Conservation (phyloP, 2,113 vertebrate genomes). For the Laticauda colubrina region DNA sequence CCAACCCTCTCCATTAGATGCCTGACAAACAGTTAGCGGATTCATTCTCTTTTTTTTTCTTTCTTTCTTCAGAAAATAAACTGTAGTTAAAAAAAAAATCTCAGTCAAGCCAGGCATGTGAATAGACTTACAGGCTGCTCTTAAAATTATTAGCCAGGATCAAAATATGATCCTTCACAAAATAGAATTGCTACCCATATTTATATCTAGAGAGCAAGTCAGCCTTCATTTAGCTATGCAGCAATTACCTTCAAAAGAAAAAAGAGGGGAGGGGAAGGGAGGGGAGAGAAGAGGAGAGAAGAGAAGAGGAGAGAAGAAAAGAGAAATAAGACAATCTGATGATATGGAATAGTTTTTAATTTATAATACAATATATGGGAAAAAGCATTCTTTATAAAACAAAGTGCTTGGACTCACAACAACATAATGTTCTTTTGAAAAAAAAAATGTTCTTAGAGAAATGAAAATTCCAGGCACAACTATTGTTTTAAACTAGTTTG, state of each 20-base stretch:
- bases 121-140: slow-evolving; percentile 34
- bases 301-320: background rate
- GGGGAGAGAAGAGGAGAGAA: background rate
- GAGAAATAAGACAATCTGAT: background rate
- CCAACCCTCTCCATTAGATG: slow-evolving; percentile 58
- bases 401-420: background rate
- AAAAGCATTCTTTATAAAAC: background rate
- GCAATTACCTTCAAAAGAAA: slow-evolving; percentile 20
- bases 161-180: slow-evolving; percentile 46
- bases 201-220: slow-evolving; percentile 19
- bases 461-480: background rate
- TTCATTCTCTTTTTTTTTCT: background rate
- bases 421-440: background rate
- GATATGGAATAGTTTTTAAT: background rate
- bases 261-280: background rate
- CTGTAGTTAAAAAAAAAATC: slow-evolving; percentile 44
- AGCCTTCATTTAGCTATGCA: slow-evolving; percentile 31
- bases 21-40: slow-evolving; percentile 47
- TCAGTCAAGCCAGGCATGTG: slow-evolving; percentile 28
- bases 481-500: background rate
- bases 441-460: background rate
- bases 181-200: slow-evolving; percentile 39
- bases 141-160: slow-evolving; percentile 51
- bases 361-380: background rate
- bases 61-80: slow-evolving; percentile 10